A percentile compares a stretch with the other conserved stretches of the same genome.
Conservation (phyloP, 2,113 vertebrate species). For the Arenaria interpres region DNA sequence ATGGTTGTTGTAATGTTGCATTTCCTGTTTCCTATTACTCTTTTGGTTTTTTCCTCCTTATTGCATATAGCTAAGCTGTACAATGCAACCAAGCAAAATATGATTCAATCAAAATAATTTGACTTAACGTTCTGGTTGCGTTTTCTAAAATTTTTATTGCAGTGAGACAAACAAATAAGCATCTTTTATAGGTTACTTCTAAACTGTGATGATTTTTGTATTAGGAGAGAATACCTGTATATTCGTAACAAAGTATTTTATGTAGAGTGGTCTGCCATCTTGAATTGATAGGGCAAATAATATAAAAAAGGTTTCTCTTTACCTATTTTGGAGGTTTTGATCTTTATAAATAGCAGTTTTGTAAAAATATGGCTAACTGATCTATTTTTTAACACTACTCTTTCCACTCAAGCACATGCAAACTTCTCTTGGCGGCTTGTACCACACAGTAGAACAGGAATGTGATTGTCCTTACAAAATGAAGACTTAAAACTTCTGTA, state of each 20-base stretch:
- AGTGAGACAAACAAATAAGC: not conserved
- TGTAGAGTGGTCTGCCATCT: not conserved
- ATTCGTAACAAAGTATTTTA: not conserved
- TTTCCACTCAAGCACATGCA: not conserved
- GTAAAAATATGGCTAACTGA: not conserved
- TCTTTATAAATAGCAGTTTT: not conserved
- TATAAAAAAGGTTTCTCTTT: not conserved
- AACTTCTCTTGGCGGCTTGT: not conserved
- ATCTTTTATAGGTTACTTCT: not conserved
- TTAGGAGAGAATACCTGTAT: not conserved
- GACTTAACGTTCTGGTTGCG: rapidly evolving
- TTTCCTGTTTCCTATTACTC: not conserved
- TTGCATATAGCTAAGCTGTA: not conserved
- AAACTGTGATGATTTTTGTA: not conserved
- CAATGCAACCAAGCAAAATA: not conserved
- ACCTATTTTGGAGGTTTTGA: not conserved
- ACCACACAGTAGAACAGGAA: not conserved
- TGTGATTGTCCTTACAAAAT: not conserved
- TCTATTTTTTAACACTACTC: not conserved
- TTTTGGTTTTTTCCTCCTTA: not conserved
- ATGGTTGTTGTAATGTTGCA: not conserved
- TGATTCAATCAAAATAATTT: not conserved
- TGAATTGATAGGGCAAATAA: not conserved
- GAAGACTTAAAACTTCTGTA: not conserved
- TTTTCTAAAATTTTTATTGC: not conserved